Evolutionary conservation across 2,797 vertebrate species (phyloP), one percentile per base, ranked within the genome.

Genomic region (Antrozous pallidus): DNA sequence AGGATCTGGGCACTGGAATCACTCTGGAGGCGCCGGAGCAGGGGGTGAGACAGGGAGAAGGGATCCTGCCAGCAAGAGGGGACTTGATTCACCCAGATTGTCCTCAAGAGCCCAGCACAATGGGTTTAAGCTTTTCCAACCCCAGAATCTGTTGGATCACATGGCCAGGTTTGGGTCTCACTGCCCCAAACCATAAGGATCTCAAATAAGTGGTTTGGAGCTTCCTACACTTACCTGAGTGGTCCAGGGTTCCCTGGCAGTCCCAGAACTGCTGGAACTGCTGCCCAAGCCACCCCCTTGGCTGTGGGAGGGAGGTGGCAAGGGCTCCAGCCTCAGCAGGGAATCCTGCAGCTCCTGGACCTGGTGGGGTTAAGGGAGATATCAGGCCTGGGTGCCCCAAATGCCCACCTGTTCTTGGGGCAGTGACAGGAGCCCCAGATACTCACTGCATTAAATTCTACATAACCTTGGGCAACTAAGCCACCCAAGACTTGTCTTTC

Each of bases 301-400:
- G 85, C 78, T 18, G 69, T 74, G 97, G n/a, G 98, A 93, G 1
- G 98, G 97, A 18, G 67, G 97, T 90, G 24, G 65, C 58, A 90
- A 97, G 95, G 73, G 94, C 96, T 94, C 93, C 70, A 95, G 96
- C 70, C 36, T 97, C 96, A 97, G 96, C 97, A 98, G 98, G 78
- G 96, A 96, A 14, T 97, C 98, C 77, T 98, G 98, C 28, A 99
- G 98, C 73, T 98, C 97, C 78, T 61, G 90, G 47, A 98, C 95
- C 99, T 99, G 17, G 45, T 7, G 22, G 13, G 20, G 6, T 8
- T 17, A 3, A 1, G 24, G n/a, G 11, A 2, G 3, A 5, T 11
- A 12, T 80, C 36, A 95, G 79, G 26, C 45, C 16, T 40, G 17
- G 54, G 36, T 22, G 20, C 49, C n/a, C 80, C 22, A 61, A 24